phyloP scores from a whole-genome alignment of 2,113 vertebrate species.

The Gadus chalcogrammus region DNA sequence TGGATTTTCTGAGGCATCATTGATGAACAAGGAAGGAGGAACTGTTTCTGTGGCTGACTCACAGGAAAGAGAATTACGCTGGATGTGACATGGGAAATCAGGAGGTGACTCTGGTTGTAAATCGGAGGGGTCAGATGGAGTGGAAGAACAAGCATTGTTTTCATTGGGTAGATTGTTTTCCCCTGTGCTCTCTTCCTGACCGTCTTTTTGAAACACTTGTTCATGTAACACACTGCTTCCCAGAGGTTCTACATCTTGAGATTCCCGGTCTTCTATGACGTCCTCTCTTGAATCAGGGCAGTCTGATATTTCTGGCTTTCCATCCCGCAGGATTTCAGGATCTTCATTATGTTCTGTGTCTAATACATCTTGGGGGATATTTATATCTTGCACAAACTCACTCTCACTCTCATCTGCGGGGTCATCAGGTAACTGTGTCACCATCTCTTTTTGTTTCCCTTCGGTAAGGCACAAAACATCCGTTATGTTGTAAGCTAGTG shows the following conservation, averaged over 20 bases:
- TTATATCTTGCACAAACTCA: neutral
- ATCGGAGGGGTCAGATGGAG: neutral
- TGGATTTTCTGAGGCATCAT: neutral
- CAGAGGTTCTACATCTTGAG: too few species aligned
- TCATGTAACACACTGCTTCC: neutral
- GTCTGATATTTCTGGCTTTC: neutral
- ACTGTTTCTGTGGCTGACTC: too few species aligned
- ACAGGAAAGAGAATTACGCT: neutral
- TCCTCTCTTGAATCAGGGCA: neutral
- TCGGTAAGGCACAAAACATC: slow-evolving; percentile 7
- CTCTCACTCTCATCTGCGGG: neutral
- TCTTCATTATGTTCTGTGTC: slow-evolving; percentile 6
- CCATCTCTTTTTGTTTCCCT: neutral
- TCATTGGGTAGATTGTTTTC: neutral
- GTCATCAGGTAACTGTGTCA: neutral
- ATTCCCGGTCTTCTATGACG: too few species aligned
- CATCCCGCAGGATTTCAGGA: slow-evolving; percentile 11
- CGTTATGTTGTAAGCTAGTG: slow-evolving; percentile 1
- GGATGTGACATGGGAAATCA: neutral
- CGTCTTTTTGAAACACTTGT: neutral
- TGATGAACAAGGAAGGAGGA: neutral
- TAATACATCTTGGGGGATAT: slow-evolving; percentile 5
- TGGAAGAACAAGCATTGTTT: neutral
- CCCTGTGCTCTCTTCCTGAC: slow-evolving; percentile 10
- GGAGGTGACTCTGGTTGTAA: neutral